phyloP scores from a whole-genome alignment of 2,113 vertebrate genomes.

The Salvelinus namaycush region DNA sequence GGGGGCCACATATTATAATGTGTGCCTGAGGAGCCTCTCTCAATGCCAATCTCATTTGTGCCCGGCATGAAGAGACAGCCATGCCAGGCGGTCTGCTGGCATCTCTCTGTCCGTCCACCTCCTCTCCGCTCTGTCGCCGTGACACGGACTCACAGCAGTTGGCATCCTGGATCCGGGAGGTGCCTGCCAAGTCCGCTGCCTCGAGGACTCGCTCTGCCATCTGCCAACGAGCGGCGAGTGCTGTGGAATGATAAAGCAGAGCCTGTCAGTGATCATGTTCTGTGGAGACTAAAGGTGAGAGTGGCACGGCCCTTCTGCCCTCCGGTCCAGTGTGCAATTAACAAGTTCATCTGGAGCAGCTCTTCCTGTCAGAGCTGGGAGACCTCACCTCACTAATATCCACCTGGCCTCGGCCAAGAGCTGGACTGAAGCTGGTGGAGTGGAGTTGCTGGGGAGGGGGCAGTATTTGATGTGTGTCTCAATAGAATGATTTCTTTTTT shows the following conservation, averaged over 20 bases:
- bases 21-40: slow-evolving; percentile 30
- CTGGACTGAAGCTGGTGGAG: too few relatives aligned
- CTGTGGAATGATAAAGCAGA: slow-evolving; percentile 72
- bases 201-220: slow-evolving; percentile 59
- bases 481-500: background rate
- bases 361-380: background rate
- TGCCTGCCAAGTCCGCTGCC: slow-evolving; percentile 40
- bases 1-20: slow-evolving; percentile 34
- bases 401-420: background rate
- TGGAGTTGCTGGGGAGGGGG: background rate
- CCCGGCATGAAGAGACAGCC: slow-evolving; percentile 37
- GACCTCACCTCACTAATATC: background rate
- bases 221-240: slow-evolving; percentile 70
- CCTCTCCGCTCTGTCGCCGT: slow-evolving; percentile 17
- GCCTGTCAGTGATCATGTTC: background rate
- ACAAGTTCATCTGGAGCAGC: slow-evolving; percentile 26
- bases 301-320: slow-evolving; percentile 18
- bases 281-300: slow-evolving; percentile 28
- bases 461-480: background rate
- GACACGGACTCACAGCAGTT: slow-evolving; percentile 31
- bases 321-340: slow-evolving; percentile 17
- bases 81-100: slow-evolving; percentile 45
- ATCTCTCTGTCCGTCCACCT: slow-evolving; percentile 30
- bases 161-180: slow-evolving; percentile 22
- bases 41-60: slow-evolving; percentile 59